Conservation (phyloP, 1,140 invertebrate genomes). For the Andrena cerasifolii region DNA sequence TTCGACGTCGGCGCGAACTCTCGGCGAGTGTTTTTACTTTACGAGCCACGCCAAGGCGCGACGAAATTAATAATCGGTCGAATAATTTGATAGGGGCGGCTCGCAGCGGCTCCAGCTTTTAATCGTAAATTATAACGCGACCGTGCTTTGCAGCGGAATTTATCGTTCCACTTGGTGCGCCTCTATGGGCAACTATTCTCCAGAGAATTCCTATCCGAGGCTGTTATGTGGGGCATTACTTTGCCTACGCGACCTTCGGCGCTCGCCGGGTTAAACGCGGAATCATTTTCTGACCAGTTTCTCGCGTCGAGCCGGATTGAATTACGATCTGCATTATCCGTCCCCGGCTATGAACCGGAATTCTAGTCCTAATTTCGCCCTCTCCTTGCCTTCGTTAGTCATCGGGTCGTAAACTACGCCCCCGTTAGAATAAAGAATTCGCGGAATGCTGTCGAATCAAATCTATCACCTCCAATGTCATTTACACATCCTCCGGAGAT, state of each 20-base stretch:
- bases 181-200: conserved; percentile 49
- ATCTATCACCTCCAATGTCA: neutral
- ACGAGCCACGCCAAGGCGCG: neutral
- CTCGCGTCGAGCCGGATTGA: conserved; percentile 2
- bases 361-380: neutral
- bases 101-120: conserved; percentile 22
- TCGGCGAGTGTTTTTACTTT: neutral
- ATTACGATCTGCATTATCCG: conserved; percentile 39
- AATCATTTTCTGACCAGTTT: conserved; percentile 33
- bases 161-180: conserved; percentile 52
- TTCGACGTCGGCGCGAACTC: too few relatives aligned
- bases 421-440: neutral
- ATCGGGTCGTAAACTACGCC: neutral
- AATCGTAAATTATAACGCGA: conserved; percentile 42
- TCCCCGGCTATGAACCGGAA: neutral
- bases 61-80: conserved; percentile 27
- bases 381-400: neutral
- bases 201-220: conserved; percentile 41
- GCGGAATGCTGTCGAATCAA: neutral
- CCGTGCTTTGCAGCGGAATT: conserved; percentile 40
- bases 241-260: conserved; percentile 35
- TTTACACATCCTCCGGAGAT: neutral
- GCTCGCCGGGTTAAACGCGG: conserved; percentile 19
- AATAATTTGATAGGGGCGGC: conserved; percentile 49
- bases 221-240: conserved; percentile 52